Evolutionary conservation across 37 sponge, comb jelly and placozoan genomes (phyloP).

Genomic region (Cladorhizidae sp.): DNA sequence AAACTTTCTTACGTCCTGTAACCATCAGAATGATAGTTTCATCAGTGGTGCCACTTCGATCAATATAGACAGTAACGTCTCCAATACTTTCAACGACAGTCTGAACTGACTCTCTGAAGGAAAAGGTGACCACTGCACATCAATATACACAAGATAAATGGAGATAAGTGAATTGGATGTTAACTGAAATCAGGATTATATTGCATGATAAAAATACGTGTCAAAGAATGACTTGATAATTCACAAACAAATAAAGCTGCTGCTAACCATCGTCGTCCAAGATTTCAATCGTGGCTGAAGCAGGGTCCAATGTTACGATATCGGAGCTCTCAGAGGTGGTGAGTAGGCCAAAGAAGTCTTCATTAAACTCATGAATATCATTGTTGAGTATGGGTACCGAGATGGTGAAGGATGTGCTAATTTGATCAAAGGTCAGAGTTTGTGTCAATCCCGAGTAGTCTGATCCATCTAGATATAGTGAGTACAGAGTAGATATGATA

Average conservation of each 20-base stretch:
- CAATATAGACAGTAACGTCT: slow-evolving; percentile 6
- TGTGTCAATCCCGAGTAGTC: slow-evolving; percentile 14
- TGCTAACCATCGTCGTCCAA: slow-evolving; percentile 1
- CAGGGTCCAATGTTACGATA: not conserved
- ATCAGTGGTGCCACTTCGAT: not conserved
- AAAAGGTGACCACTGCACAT: slow-evolving; percentile 7
- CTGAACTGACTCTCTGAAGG: slow-evolving; percentile 14
- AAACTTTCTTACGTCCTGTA: slow-evolving; percentile 22
- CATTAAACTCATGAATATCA: not conserved
- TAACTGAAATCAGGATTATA: not conserved
- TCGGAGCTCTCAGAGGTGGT: not conserved
- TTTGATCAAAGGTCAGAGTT: slow-evolving; percentile 5
- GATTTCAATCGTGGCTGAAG: not conserved
- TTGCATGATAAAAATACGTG: not conserved
- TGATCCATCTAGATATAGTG: slow-evolving; percentile 4
- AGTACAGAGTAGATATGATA: not conserved
- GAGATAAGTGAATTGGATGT: not conserved
- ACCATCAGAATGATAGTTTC: slow-evolving; percentile 11
- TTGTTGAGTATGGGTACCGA: not conserved
- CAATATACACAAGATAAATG: not conserved
- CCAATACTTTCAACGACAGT: slow-evolving; percentile 13
- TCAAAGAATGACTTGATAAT: not conserved
- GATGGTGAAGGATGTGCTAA: not conserved
- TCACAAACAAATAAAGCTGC: not conserved
- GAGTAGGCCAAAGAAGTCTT: slow-evolving; percentile 2